phyloP scores from a whole-genome alignment of 1,140 invertebrate genomes.

The Drosophila watanabei region DNA sequence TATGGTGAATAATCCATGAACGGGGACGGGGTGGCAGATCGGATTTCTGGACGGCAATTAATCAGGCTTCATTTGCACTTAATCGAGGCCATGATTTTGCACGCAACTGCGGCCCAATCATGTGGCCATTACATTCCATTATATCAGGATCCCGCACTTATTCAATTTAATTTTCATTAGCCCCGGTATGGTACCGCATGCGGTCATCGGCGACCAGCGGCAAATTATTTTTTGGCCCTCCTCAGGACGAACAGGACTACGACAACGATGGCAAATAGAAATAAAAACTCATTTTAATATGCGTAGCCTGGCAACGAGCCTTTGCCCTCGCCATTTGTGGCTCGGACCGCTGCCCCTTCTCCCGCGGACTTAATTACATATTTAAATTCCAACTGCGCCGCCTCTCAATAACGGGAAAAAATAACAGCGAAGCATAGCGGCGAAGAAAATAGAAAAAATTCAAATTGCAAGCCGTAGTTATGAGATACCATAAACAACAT shows the following conservation, averaged over 20 bases:
- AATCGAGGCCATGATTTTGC: constrained; percentile 74
- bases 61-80: constrained; percentile 80
- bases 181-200: constrained; percentile 17
- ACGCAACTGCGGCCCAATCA: constrained; percentile 55
- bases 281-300: constrained; percentile 73
- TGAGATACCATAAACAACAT: constrained; percentile 56
- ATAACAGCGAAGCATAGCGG: constrained; percentile 13
- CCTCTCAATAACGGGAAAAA: constrained; percentile 21
- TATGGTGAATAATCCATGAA: constrained; percentile 10
- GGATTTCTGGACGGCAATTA: constrained; percentile 50
- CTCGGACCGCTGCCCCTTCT: background rate
- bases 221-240: constrained; percentile 45
- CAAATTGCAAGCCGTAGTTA: constrained; percentile 36
- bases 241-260: too few relatives aligned
- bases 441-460: constrained; percentile 17
- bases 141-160: constrained; percentile 29
- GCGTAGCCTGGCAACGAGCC: constrained; percentile 52
- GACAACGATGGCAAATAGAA: constrained; percentile 23
- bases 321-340: constrained; percentile 24
- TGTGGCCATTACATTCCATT: constrained; percentile 38
- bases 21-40: background rate
- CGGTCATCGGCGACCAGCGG: constrained; percentile 28
- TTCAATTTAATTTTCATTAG: constrained; percentile 76
- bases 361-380: constrained; percentile 66
- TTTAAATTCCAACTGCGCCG: constrained; percentile 75